Conservation (phyloP, 2,113 vertebrate genomes). For the Sinocyclocheilus grahami region DNA sequence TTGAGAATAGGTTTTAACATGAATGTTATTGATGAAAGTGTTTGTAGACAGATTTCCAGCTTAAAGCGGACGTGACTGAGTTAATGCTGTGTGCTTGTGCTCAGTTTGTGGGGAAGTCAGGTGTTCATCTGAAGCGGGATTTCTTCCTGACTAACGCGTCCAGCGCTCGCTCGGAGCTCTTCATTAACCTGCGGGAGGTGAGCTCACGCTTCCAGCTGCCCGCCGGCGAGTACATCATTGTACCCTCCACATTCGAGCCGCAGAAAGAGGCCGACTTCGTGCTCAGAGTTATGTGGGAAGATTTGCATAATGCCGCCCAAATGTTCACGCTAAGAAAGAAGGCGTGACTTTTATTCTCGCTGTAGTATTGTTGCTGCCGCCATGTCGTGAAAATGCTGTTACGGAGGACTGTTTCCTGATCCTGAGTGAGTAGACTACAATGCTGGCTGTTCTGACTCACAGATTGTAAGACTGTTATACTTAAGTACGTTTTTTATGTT, state of each 20-base stretch:
- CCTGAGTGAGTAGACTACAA: no score
- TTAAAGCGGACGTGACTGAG: no score
- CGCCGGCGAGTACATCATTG: conserved; percentile 87
- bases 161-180: conserved; percentile 87
- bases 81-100: background rate
- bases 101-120: conserved; percentile 77
- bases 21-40: background rate
- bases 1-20: background rate
- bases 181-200: conserved; percentile 94
- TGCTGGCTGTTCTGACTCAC: no score
- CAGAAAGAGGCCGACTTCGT: conserved; percentile 87
- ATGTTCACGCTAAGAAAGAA: no score
- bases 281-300: conserved; percentile 74
- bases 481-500: no score
- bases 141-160: conserved; percentile 89
- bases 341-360: no score
- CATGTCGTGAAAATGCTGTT: no score
- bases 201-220: conserved; percentile 86
- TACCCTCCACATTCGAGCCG: conserved; percentile 94
- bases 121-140: conserved; percentile 85
- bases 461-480: no score
- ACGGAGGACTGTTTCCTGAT: no score
- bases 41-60: background rate
- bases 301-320: no score
- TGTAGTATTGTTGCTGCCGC: no score